Conservation (phyloP, 1,140 invertebrate species). For the Pemphigus obesinymphae region DNA sequence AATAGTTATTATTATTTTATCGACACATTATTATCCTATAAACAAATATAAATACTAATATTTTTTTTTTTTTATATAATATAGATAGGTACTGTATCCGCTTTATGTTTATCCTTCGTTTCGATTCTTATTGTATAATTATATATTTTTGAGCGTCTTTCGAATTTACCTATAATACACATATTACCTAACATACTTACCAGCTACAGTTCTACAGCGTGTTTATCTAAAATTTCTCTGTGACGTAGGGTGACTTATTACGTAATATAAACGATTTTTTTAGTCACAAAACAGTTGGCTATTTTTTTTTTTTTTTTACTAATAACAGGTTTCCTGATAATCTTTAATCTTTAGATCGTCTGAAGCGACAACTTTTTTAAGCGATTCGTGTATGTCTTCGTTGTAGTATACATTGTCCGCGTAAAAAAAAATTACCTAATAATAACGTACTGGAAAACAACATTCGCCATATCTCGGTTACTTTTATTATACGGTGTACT, state of each 20-base stretch:
- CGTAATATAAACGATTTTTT: background rate
- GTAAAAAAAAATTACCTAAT: background rate
- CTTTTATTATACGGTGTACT: too few species aligned
- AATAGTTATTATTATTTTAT: background rate
- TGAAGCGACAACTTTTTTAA: background rate
- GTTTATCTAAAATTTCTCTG: background rate
- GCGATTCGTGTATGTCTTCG: background rate
- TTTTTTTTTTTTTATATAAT: background rate
- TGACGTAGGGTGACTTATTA: background rate
- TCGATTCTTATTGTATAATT: background rate
- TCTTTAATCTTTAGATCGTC: background rate
- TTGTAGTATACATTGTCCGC: background rate
- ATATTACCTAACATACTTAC: too few species aligned
- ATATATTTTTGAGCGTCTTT: too few species aligned
- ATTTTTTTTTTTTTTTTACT: background rate
- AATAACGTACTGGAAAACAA: too few species aligned
- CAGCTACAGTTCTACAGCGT: background rate
- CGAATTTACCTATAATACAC: too few species aligned
- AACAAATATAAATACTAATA: background rate
- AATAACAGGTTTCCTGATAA: background rate
- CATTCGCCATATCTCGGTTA: too few species aligned
- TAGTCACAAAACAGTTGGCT: background rate
- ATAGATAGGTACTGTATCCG: background rate
- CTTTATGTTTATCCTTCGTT: background rate
- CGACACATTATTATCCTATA: background rate